These are phyloP conservation scores for Sarcophaga variegata DNA, from an alignment of 2,888 invertebrate species.

Conservation along the genomic window DNA sequence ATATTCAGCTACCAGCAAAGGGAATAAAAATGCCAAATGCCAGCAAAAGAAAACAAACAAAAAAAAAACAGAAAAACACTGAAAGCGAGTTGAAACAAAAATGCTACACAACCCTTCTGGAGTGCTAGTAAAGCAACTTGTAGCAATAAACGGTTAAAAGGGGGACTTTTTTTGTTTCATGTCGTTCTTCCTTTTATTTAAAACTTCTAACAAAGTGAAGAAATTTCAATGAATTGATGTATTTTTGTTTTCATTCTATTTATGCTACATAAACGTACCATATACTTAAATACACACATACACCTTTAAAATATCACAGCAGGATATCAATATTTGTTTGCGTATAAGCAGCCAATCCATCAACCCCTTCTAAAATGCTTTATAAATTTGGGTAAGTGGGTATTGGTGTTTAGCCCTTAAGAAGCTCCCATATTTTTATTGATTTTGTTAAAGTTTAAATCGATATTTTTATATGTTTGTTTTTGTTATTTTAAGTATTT, in stretches of 20 bases:
- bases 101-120: too few relatives aligned
- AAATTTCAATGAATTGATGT: conserved; percentile 3
- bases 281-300: not conserved
- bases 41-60: not conserved
- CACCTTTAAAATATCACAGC: conserved; percentile 1
- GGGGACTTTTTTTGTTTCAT: not conserved
- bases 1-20: too few relatives aligned
- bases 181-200: too few relatives aligned
- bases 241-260: not conserved
- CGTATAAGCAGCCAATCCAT: not conserved
- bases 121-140: too few relatives aligned
- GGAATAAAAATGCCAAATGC: too few relatives aligned
- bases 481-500: not conserved
- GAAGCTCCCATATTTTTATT: not conserved
- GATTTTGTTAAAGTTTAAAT: conserved; percentile 6
- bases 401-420: too few relatives aligned
- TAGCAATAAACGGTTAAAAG: not conserved
- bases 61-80: not conserved
- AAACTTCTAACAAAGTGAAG: not conserved
- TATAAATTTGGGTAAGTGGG: too few relatives aligned
- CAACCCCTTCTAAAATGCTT: too few relatives aligned
- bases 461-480: not conserved
- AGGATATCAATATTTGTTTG: conserved; percentile 4
- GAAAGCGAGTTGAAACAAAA: too few relatives aligned
- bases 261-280: too few relatives aligned